phyloP scores from a whole-genome alignment of 2,797 vertebrate genomes.

The Protonibea diacanthus region DNA sequence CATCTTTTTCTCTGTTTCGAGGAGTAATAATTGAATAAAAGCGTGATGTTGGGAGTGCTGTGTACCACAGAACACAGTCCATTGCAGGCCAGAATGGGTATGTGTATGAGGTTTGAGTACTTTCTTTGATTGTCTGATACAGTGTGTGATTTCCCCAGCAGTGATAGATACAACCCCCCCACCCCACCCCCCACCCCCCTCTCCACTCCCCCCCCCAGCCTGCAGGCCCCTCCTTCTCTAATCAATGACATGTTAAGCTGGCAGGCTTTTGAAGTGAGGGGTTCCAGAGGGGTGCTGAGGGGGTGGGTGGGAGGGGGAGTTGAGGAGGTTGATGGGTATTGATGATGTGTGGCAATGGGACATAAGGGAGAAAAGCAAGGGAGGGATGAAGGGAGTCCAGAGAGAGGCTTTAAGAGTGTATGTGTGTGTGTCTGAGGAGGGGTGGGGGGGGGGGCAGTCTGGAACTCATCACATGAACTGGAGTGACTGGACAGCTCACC shows the following conservation, averaged over 20 bases:
- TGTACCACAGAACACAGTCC: conserved; percentile 11
- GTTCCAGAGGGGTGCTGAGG: conserved; percentile 64
- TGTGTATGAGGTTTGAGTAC: conserved; percentile 31
- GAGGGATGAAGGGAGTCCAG: conserved; percentile 57
- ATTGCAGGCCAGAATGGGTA: conserved; percentile 24
- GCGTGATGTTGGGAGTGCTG: conserved; percentile 18
- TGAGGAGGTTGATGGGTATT: conserved; percentile 73
- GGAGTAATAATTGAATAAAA: conserved; percentile 41
- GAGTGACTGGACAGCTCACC: conserved; percentile 40
- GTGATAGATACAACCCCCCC: conserved; percentile 57
- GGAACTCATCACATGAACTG: conserved; percentile 72
- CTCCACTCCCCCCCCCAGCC: conserved; percentile 38
- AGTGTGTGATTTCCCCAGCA: conserved; percentile 50
- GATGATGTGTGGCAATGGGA: conserved; percentile 80
- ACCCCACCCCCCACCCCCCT: too few species aligned
- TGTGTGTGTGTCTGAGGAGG: too few species aligned
- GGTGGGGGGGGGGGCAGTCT: too few species aligned
- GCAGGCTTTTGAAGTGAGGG: conserved; percentile 77
- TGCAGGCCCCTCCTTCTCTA: conserved; percentile 65
- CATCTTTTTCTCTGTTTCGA: conserved; percentile 38
- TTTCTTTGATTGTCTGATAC: conserved; percentile 50
- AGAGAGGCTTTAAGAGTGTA: conserved; percentile 35
- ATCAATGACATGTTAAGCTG: conserved; percentile 83
- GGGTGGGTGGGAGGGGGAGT: conserved; percentile 33
- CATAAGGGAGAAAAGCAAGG: conserved; percentile 61